These are phyloP conservation scores for Drosophila littoralis DNA, from an alignment of 1,140 invertebrate species.

Conservation along the genomic window DNA sequence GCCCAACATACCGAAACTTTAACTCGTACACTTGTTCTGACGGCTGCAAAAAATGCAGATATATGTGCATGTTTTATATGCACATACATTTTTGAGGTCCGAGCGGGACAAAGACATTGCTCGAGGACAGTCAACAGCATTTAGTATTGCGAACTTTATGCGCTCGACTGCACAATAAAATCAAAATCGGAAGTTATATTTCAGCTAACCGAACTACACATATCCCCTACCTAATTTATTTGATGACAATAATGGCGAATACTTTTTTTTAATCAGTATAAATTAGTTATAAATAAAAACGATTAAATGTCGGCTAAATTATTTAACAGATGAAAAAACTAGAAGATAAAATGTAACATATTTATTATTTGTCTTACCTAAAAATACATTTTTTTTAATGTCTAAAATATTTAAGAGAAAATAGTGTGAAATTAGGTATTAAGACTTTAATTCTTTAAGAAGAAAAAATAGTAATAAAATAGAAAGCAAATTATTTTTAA, in stretches of 20 bases:
- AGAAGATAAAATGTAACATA: background rate
- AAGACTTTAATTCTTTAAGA: background rate
- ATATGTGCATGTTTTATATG: conserved; percentile 48
- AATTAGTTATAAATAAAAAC: too few relatives aligned
- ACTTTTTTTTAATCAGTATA: too few relatives aligned
- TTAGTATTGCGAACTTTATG: conserved; percentile 80
- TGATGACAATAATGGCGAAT: too few relatives aligned
- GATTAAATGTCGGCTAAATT: too few relatives aligned
- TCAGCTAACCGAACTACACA: conserved; percentile 13
- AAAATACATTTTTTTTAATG: background rate
- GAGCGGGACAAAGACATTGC: conserved; percentile 58
- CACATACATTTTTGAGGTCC: conserved; percentile 70
- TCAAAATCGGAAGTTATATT: conserved; percentile 14
- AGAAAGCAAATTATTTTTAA: background rate
- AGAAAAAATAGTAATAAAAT: background rate
- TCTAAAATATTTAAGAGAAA: too few relatives aligned
- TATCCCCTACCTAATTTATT: conserved; percentile 6
- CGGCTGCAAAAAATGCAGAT: conserved; percentile 4
- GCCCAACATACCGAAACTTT: conserved; percentile 6
- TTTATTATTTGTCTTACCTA: background rate
- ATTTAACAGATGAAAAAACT: background rate
- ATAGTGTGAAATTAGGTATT: too few relatives aligned
- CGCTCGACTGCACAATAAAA: conserved; percentile 74
- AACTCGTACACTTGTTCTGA: conserved; percentile 28
- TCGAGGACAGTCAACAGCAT: conserved; percentile 65